phyloP scores from a whole-genome alignment of 2,797 vertebrate species.

The Cyclura pinguis region DNA sequence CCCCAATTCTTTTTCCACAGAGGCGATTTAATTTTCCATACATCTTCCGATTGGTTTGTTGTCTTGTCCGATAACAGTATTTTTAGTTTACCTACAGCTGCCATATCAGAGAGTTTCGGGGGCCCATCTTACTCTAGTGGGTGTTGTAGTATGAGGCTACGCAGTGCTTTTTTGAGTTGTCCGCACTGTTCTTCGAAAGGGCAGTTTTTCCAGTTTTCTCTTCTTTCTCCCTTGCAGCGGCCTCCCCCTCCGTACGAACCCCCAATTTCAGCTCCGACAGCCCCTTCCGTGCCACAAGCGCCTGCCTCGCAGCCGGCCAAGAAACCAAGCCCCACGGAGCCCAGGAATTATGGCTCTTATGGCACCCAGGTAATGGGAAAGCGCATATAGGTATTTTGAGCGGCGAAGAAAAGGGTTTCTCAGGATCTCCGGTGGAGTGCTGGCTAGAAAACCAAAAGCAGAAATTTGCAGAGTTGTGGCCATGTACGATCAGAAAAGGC shows the following conservation, averaged over 20 bases:
- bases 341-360: constrained; percentile 94
- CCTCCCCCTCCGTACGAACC: constrained; percentile 65
- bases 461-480: background rate
- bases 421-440: background rate
- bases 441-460: no score
- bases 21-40: no score
- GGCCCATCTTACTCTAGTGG: no score
- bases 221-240: constrained; percentile 43
- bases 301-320: constrained; percentile 81
- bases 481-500: no score
- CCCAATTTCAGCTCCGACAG: constrained; percentile 65
- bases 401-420: background rate
- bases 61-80: no score
- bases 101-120: no score
- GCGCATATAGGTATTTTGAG: background rate
- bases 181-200: background rate
- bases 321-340: constrained; percentile 88
- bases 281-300: constrained; percentile 75
- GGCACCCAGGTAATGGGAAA: constrained; percentile 84
- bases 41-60: no score
- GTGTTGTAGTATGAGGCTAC: no score
- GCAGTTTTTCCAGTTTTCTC: background rate
- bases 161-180: background rate
- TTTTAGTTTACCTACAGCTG: no score
- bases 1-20: no score